A percentile compares a stretch with the other conserved stretches of the same genome.
These are phyloP conservation scores for Calephelis nemesis DNA, from an alignment of 1,140 invertebrate species.

Conservation along the genomic window DNA sequence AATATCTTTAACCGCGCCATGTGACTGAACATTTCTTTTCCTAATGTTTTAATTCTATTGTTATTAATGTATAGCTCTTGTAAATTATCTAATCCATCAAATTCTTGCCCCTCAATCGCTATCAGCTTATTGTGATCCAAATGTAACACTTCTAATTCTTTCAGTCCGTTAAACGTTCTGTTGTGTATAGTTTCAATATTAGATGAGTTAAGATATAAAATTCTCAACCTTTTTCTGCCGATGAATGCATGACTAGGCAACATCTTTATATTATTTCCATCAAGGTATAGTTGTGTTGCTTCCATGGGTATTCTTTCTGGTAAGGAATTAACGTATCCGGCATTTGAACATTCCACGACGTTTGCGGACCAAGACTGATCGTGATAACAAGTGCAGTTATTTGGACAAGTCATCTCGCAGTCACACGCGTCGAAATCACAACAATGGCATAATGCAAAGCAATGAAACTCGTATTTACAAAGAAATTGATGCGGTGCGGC, in stretches of 20 bases:
- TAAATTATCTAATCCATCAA: constrained; percentile 86
- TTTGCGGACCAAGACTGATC: constrained; percentile 95
- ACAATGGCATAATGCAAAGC: constrained; percentile 94
- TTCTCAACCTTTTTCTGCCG: constrained; percentile 90
- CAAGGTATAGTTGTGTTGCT: constrained; percentile 92
- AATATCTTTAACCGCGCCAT: constrained; percentile 86
- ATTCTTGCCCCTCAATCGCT: constrained; percentile 90
- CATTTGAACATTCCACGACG: constrained; percentile 92
- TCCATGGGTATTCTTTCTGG: constrained; percentile 95
- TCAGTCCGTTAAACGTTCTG: constrained; percentile 92
- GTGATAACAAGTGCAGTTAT: constrained; percentile 94
- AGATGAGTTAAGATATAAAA: constrained; percentile 91
- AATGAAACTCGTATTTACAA: constrained; percentile 94
- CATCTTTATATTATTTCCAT: constrained; percentile 90
- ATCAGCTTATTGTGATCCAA: constrained; percentile 89
- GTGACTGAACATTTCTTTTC: constrained; percentile 88
- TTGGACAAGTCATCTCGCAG: constrained; percentile 96
- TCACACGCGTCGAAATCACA: constrained; percentile 97
- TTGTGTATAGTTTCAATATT: constrained; percentile 93
- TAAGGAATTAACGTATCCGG: constrained; percentile 85
- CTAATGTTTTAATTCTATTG: constrained; percentile 87
- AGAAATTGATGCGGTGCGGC: constrained; percentile 92
- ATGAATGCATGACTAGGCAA: constrained; percentile 93
- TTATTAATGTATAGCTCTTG: constrained; percentile 92
- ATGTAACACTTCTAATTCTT: constrained; percentile 89